These are phyloP conservation scores for Sebastes goodei DNA, from an alignment of 2,797 vertebrate species.

Conservation along the genomic window DNA sequence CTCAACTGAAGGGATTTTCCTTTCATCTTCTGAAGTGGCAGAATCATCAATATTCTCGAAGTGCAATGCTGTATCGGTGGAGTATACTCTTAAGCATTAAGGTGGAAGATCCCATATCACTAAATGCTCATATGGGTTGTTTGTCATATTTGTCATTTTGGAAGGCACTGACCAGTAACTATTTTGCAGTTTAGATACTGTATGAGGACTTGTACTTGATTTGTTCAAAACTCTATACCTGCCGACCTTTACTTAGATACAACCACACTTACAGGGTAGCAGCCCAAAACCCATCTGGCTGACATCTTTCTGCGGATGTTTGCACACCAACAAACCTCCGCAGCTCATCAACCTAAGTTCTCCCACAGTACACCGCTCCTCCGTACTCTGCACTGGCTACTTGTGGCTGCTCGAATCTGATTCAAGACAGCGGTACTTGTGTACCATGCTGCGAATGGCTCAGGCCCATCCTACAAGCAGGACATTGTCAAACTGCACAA, in stretches of 20 bases:
- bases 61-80: background rate
- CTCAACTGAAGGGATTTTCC: background rate
- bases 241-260: background rate
- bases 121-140: background rate
- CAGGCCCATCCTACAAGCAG: background rate
- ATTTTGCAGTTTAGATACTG: background rate
- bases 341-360: background rate
- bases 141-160: background rate
- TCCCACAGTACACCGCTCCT: too few species aligned
- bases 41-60: background rate
- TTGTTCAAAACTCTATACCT: background rate
- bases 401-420: background rate
- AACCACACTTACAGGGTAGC: background rate
- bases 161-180: background rate
- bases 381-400: background rate
- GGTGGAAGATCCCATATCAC: background rate
- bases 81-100: background rate
- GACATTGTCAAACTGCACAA: background rate
- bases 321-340: background rate
- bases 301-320: background rate
- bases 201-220: background rate
- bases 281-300: fast-evolving
- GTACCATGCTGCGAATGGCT: background rate
- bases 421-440: background rate
- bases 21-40: constrained; percentile 8